Evolutionary conservation across 2,888 invertebrate genomes (phyloP).

Genomic region (Bhutanitis thaidina): DNA sequence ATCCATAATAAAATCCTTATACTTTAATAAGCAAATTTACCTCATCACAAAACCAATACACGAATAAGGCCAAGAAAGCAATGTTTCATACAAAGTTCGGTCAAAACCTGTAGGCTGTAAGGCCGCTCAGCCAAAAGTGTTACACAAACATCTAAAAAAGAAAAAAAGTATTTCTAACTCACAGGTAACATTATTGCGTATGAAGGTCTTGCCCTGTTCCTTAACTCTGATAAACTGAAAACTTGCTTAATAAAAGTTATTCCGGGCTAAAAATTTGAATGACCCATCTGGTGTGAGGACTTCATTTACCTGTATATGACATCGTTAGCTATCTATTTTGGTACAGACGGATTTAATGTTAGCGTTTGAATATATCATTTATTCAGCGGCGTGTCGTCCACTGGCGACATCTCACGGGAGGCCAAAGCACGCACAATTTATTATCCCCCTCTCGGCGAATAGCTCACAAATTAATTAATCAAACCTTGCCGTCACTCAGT

Average conservation of each 20-base stretch:
- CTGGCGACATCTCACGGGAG: constrained; percentile 75
- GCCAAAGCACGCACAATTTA: constrained; percentile 69
- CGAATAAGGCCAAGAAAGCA: too few species aligned
- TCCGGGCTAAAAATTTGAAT: constrained; percentile 52
- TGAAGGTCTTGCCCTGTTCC: too few species aligned
- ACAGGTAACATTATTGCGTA: too few species aligned
- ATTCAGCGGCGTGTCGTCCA: constrained; percentile 58
- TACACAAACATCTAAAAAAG: too few species aligned
- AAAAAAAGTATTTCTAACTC: too few species aligned
- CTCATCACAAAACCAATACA: too few species aligned
- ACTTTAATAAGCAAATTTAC: too few species aligned
- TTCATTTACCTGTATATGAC: constrained; percentile 74
- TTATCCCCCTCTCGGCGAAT: constrained; percentile 60
- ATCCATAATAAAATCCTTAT: too few species aligned
- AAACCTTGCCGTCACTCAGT: constrained; percentile 72
- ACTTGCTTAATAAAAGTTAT: constrained; percentile 13
- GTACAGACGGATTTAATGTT: constrained; percentile 66
- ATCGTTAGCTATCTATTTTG: constrained; percentile 74
- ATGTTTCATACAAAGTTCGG: too few species aligned
- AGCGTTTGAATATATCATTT: constrained; percentile 72
- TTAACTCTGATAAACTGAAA: not conserved
- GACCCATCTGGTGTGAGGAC: constrained; percentile 66
- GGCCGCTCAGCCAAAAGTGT: too few species aligned
- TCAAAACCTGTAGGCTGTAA: too few species aligned
- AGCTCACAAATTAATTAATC: constrained; percentile 75